Conservation (phyloP, 2,797 vertebrate genomes). For the Chloroceryle amazona region DNA sequence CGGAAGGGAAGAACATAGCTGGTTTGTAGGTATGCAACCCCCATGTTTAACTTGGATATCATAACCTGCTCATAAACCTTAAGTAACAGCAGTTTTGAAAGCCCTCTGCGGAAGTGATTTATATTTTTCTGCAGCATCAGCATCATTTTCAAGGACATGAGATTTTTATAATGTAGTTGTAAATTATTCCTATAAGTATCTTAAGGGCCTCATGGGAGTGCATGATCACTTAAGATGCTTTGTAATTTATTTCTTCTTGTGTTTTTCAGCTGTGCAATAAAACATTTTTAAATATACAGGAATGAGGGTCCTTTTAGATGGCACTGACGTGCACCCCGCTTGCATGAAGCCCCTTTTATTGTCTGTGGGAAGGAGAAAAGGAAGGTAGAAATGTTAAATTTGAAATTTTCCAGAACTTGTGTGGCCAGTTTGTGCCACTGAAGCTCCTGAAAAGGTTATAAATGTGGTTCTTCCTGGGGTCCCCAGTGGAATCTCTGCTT, state of each 20-base stretch:
- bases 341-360: not conserved
- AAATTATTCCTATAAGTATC: not conserved
- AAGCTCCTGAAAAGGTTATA: not conserved
- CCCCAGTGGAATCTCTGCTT: not conserved
- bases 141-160: slow-evolving; percentile 35
- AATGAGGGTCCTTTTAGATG: not conserved
- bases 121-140: slow-evolving; percentile 37
- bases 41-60: not conserved
- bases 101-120: not conserved
- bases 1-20: not conserved
- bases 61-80: not conserved
- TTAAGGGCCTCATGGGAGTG: not conserved
- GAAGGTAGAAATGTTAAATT: not conserved
- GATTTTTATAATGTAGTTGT: slow-evolving; percentile 27
- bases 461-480: rapidly evolving
- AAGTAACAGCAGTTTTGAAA: not conserved
- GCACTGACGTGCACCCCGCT: not conserved
- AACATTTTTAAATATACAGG: not conserved
- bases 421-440: not conserved
- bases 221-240: not conserved
- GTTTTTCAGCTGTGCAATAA: slow-evolving; percentile 17
- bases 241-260: not conserved
- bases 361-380: not conserved
- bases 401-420: not conserved
- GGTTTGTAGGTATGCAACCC: not conserved